Conservation (phyloP, 1,140 invertebrate species). For the Drosophila nigromelanica region DNA sequence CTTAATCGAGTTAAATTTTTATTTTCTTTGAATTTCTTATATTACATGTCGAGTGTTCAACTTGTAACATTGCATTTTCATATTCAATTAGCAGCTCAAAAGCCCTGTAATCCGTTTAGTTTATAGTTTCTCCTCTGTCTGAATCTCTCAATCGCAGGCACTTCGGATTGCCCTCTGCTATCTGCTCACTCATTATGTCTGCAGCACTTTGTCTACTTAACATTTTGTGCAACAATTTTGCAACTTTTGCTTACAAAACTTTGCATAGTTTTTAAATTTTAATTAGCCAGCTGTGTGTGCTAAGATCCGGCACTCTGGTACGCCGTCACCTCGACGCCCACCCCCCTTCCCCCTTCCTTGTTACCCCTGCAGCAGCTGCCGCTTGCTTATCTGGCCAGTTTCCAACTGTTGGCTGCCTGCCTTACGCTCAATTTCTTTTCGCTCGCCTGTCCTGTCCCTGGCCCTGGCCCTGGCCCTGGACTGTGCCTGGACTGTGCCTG, state of each 20-base stretch:
- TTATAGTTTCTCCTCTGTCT: neutral
- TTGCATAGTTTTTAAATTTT: slow-evolving; percentile 71
- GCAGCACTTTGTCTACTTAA: slow-evolving; percentile 52
- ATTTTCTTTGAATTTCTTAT: no score
- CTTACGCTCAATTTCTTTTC: slow-evolving; percentile 77
- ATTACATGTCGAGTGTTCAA: no score
- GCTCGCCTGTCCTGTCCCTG: neutral
- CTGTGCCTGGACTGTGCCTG: neutral
- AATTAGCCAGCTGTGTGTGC: slow-evolving; percentile 69
- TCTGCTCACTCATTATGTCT: slow-evolving; percentile 64
- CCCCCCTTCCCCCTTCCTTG: neutral
- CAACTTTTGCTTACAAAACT: slow-evolving; percentile 63
- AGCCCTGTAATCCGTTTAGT: slow-evolving; percentile 4
- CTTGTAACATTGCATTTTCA: neutral
- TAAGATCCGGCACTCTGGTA: neutral
- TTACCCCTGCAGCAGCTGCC: neutral
- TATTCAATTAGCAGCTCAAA: slow-evolving; percentile 19
- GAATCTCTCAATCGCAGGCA: slow-evolving; percentile 18
- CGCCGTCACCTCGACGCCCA: neutral
- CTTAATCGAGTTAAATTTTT: no score
- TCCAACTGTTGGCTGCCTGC: slow-evolving; percentile 66
- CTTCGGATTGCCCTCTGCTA: slow-evolving; percentile 9
- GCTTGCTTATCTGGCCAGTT: slow-evolving; percentile 33
- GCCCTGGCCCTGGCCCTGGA: no score
- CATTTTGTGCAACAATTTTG: slow-evolving; percentile 45